phyloP scores from a whole-genome alignment of 2,888 invertebrate species.

The Diloba caeruleocephala region DNA sequence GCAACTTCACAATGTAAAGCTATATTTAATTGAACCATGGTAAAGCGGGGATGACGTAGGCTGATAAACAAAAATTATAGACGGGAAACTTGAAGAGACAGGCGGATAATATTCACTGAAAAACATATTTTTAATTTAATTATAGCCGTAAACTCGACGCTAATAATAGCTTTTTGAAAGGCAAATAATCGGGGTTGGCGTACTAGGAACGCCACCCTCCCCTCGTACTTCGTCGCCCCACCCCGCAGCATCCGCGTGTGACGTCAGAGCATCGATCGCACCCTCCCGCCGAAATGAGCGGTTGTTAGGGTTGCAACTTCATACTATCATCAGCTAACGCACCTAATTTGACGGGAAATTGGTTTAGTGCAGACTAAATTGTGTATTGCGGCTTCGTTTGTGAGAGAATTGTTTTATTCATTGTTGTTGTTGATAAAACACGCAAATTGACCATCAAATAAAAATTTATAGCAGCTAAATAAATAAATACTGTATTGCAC shows the following conservation, averaged over 20 bases:
- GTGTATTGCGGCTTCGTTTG: conserved; percentile 40
- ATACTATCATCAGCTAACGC: conserved; percentile 46
- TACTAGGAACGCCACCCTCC: conserved; percentile 57
- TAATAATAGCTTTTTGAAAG: conserved; percentile 73
- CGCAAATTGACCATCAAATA: conserved; percentile 16
- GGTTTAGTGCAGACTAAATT: conserved; percentile 44
- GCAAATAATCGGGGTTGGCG: conserved; percentile 68
- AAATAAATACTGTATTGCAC: neutral
- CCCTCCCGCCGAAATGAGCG: conserved; percentile 69
- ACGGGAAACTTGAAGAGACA: conserved; percentile 16
- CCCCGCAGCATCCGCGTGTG: conserved; percentile 76
- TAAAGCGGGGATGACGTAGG: conserved; percentile 11
- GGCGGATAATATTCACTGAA: conserved; percentile 41
- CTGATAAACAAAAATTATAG: conserved; percentile 40
- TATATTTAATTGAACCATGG: conserved; percentile 20
- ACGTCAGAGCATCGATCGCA: conserved; percentile 86
- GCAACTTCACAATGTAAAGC: neutral
- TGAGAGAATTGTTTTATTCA: conserved; percentile 2
- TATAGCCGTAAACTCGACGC: conserved; percentile 59
- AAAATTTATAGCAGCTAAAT: neutral
- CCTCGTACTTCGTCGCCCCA: conserved; percentile 52
- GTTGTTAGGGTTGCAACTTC: conserved; percentile 63
- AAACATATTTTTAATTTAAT: conserved; percentile 58
- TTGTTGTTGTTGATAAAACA: conserved; percentile 10
- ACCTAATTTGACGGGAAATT: conserved; percentile 51